Evolutionary conservation across 1,140 invertebrate species (phyloP).

Genomic region (Neuroterus valhalla): DNA sequence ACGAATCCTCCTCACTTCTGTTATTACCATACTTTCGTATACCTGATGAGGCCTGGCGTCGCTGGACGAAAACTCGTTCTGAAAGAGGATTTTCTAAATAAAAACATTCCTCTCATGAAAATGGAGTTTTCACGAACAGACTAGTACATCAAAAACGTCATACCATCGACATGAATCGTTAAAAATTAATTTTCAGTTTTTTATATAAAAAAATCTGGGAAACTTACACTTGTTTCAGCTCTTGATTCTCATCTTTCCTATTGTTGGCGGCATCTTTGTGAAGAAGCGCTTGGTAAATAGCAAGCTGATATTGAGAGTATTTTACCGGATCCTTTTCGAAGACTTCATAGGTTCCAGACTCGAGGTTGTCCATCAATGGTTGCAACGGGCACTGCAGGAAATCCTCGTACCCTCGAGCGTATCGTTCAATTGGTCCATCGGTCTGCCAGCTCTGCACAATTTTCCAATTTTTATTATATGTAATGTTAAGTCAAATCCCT

Average conservation of each 20-base stretch:
- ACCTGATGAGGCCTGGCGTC: too few relatives aligned
- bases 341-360: conserved; percentile 96
- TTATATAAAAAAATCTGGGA: conserved; percentile 25
- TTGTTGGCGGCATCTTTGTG: conserved; percentile 61
- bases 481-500: too few relatives aligned
- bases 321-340: conserved; percentile 99
- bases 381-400: conserved; percentile 92
- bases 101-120: too few relatives aligned
- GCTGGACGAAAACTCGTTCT: too few relatives aligned
- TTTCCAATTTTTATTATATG: conserved; percentile 28
- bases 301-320: conserved; percentile 94
- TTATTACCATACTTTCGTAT: too few relatives aligned
- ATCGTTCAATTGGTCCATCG: conserved; percentile 63
- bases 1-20: too few relatives aligned
- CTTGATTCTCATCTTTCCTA: conserved; percentile 15
- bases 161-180: too few relatives aligned
- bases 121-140: background rate
- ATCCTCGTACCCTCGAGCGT: conserved; percentile 90
- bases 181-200: background rate
- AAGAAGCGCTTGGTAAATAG: conserved; percentile 81
- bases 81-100: background rate
- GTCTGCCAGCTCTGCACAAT: conserved; percentile 59
- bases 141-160: too few relatives aligned
- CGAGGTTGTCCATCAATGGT: conserved; percentile 96
- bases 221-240: conserved; percentile 45